A percentile compares a stretch with the other conserved stretches of the same genome.
These are phyloP conservation scores for Epinephelus awoara DNA, from an alignment of 2,797 vertebrate species.

Conservation along the genomic window DNA sequence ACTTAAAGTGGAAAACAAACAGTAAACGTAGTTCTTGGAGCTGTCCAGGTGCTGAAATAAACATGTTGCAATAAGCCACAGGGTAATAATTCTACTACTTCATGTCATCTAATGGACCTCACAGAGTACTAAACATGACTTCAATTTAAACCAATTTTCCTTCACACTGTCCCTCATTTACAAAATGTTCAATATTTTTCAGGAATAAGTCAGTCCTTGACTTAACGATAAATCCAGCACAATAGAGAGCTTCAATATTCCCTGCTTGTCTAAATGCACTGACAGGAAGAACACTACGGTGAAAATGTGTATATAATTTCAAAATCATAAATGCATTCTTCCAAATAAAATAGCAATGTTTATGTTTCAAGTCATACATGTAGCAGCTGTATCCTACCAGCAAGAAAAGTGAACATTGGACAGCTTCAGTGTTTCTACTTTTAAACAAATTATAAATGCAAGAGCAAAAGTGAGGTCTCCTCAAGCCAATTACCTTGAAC, in stretches of 20 bases:
- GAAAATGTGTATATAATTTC: neutral
- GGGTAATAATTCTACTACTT: too few relatives aligned
- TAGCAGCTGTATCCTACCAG: neutral
- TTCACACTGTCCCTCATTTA: neutral
- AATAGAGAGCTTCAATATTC: neutral
- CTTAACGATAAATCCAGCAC: neutral
- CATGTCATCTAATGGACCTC: neutral
- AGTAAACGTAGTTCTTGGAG: neutral
- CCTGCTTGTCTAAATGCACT: neutral
- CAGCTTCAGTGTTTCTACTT: slow-evolving; percentile 7
- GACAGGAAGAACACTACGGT: neutral
- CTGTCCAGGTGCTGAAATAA: slow-evolving; percentile 58
- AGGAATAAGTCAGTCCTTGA: too few relatives aligned
- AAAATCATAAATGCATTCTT: neutral
- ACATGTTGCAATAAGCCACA: neutral
- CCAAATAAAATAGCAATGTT: neutral
- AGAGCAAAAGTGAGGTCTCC: slow-evolving; percentile 50
- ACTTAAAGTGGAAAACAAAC: too few relatives aligned
- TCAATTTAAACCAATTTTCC: neutral
- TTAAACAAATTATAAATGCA: slow-evolving; percentile 43
- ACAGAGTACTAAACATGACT: neutral
- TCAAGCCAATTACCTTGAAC: slow-evolving; percentile 60
- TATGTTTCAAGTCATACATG: neutral
- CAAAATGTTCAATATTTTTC: neutral
- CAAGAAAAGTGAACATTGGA: slow-evolving; percentile 4